These are phyloP conservation scores for Plotosus lineatus DNA, from an alignment of 2,113 vertebrate species.

Conservation along the genomic window DNA sequence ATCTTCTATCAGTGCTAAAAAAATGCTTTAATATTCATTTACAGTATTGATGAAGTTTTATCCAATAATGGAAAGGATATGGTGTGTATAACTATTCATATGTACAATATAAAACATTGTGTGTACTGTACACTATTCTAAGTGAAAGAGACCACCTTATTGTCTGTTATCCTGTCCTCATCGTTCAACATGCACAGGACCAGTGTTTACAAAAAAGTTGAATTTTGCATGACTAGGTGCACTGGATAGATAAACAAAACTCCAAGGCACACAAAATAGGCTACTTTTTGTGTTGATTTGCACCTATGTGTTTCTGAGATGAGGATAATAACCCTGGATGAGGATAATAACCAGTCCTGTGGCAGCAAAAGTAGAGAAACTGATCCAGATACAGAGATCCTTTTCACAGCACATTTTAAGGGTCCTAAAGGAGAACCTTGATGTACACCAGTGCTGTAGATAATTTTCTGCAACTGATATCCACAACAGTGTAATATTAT, in stretches of 20 bases:
- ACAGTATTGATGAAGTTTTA: slow-evolving; percentile 34
- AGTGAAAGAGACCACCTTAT: slow-evolving; percentile 60
- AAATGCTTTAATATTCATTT: slow-evolving; percentile 61
- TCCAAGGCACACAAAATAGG: slow-evolving; percentile 77
- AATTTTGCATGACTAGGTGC: slow-evolving; percentile 54
- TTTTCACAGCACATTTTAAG: slow-evolving; percentile 57
- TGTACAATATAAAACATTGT: slow-evolving; percentile 78
- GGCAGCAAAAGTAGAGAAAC: slow-evolving; percentile 49
- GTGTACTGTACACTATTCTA: slow-evolving; percentile 66
- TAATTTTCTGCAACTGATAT: slow-evolving; percentile 29
- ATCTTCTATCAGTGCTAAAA: slow-evolving; percentile 31
- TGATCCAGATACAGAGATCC: slow-evolving; percentile 54
- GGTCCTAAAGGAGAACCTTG: slow-evolving; percentile 60
- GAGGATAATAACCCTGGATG: slow-evolving; percentile 41
- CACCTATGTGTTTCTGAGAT: slow-evolving; percentile 58
- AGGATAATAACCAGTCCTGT: slow-evolving; percentile 49
- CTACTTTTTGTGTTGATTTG: slow-evolving; percentile 67
- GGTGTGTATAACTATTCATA: slow-evolving; percentile 72
- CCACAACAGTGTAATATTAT: slow-evolving; percentile 53
- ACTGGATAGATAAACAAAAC: slow-evolving; percentile 66
- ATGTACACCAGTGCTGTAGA: slow-evolving; percentile 52
- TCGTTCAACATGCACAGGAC: slow-evolving; percentile 46
- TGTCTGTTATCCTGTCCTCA: slow-evolving; percentile 48
- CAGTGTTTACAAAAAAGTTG: slow-evolving; percentile 46
- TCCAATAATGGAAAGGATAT: slow-evolving; percentile 70